A percentile compares a stretch with the other conserved stretches of the same genome.
phyloP scores from a whole-genome alignment of 2,797 vertebrate genomes.

The Coracias cyanogaster region DNA sequence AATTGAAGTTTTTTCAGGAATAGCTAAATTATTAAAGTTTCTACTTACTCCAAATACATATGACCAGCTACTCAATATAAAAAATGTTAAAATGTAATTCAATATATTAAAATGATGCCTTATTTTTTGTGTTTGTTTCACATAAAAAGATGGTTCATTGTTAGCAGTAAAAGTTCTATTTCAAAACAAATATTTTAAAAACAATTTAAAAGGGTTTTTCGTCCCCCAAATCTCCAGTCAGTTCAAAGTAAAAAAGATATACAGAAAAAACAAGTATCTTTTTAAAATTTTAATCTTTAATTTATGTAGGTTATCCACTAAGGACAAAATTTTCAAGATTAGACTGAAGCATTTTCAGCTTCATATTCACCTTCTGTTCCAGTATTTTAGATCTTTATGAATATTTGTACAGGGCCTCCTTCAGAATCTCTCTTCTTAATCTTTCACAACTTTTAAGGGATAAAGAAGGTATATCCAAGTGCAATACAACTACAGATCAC shows the following conservation, averaged over 20 bases:
- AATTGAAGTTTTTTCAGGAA: background rate
- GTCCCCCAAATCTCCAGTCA: background rate
- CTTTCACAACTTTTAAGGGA: background rate
- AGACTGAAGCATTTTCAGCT: background rate
- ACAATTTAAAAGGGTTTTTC: background rate
- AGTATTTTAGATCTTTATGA: background rate
- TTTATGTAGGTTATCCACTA: background rate
- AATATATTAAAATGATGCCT: background rate
- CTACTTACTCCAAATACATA: background rate
- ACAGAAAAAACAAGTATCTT: background rate
- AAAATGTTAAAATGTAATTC: background rate
- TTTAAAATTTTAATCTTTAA: background rate
- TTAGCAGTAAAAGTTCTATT: background rate
- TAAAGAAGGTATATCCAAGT: background rate
- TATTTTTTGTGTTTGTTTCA: background rate
- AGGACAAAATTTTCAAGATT: background rate
- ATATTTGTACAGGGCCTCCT: background rate
- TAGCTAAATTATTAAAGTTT: background rate
- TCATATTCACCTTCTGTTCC: background rate
- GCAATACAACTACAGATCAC: background rate
- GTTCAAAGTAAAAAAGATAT: background rate
- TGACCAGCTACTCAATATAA: background rate
- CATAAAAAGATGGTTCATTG: background rate
- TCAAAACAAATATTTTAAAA: background rate
- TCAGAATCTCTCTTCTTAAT: background rate